Base-by-base conservation (phyloP, 2,797 vertebrate species). In the Amblyraja radiata region DNA sequence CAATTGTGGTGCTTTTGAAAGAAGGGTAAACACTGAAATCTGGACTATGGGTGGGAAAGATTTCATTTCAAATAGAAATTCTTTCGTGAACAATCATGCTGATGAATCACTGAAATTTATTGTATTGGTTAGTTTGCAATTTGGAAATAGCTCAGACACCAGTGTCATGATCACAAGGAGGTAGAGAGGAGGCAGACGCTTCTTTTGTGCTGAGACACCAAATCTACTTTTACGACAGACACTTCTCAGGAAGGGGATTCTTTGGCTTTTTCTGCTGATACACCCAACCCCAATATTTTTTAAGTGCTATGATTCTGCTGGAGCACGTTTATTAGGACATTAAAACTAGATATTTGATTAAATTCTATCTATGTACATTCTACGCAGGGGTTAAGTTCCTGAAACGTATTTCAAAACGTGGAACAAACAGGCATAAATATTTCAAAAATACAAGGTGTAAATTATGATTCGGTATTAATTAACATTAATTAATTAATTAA, bases 31-130 rank as follows among this genome's bases (percentile, higher is more conserved):
- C 81, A 88, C 84, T 88, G 84, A 16, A 68, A 92, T 74, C 21
- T 58, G 71, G 23, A 11, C 5, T 6, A 39, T 54, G 74, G 71
- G 23, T 18, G 39, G 39, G 18, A 54, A 39, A 39, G 71, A 54
- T 92, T 54, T 76, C 28, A n/a, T 25, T 90, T 54, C n/a, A 9
- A 92, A 46, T 13, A n/a, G 71, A 92, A 92, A 92, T 92, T 91
- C 39, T 54, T 76, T 54, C 71, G 28, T 16, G 32, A n/a, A 61
- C 23, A 71, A 32, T 74, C 71, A 54, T n/a, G 21, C 68, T 54
- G 71, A 25, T 74, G 90, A 76, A 92, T 76, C 90, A 74, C 25
- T 74, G 1, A 23, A 54, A 54, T 46, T 76, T 54, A 6, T 9
- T 73, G 21, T 28, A 46, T 54, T 46, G 32, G 71, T 92, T 54